Conservation (phyloP, 92 coral and sea anemone genomes). For the Ricordea florida region DNA sequence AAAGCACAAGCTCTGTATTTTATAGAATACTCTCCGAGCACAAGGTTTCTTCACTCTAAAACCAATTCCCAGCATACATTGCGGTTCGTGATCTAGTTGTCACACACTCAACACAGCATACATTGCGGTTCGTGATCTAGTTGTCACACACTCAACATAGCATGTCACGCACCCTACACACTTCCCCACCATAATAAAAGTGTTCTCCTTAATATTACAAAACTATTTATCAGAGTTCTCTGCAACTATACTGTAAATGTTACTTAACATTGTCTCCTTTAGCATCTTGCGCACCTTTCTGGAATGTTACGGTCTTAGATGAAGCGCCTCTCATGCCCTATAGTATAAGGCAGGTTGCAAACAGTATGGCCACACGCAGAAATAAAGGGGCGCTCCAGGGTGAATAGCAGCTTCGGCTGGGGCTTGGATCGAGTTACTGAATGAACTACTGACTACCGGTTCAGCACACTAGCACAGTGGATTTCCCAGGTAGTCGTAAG, state of each 20-base stretch:
- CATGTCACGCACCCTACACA: too few relatives aligned
- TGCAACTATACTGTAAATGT: neutral
- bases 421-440: neutral
- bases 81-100: too few relatives aligned
- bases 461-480: too few relatives aligned
- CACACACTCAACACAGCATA: too few relatives aligned
- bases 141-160: too few relatives aligned
- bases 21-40: too few relatives aligned
- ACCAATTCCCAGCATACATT: too few relatives aligned
- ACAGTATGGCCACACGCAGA: conserved; percentile 4
- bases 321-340: conserved; percentile 17
- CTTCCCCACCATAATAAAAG: conserved; percentile 13
- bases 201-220: neutral
- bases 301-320: neutral
- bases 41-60: too few relatives aligned
- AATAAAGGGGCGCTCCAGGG: conserved; percentile 20
- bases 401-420: neutral
- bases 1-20: too few relatives aligned
- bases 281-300: neutral
- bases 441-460: neutral
- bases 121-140: too few relatives aligned
- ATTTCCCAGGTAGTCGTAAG: conserved; percentile 6
- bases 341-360: conserved; percentile 4
- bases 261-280: neutral
- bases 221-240: conserved; percentile 3